These are phyloP conservation scores for Lasiommata megera DNA, from an alignment of 2,888 invertebrate species.

Conservation along the genomic window DNA sequence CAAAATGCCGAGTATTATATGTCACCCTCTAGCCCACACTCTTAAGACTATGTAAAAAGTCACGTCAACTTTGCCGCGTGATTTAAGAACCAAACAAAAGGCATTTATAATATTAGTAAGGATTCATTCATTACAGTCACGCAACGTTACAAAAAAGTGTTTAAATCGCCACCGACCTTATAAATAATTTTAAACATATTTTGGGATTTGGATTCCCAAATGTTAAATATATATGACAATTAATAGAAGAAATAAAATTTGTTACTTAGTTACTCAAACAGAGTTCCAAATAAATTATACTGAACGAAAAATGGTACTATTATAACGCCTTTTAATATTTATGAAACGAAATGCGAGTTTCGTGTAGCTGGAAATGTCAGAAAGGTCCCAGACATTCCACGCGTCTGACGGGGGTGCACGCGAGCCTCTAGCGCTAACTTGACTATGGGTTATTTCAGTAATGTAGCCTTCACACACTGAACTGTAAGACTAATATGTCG, in stretches of 20 bases:
- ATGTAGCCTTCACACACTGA: slow-evolving; percentile 1
- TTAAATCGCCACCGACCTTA: too few species aligned
- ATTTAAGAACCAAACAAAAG: too few species aligned
- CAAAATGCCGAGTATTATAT: too few species aligned
- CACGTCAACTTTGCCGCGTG: too few species aligned
- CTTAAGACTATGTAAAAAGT: too few species aligned
- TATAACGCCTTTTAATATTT: slow-evolving; percentile 10
- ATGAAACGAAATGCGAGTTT: slow-evolving; percentile 17
- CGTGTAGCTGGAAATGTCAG: slow-evolving; percentile 24
- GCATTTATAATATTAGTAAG: too few species aligned
- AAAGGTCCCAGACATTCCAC: slow-evolving; percentile 32
- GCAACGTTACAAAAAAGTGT: not conserved
- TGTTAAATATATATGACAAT: too few species aligned
- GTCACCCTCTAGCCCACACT: too few species aligned
- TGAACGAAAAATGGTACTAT: slow-evolving; percentile 2
- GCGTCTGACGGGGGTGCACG: slow-evolving; percentile 34
- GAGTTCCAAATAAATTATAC: not conserved
- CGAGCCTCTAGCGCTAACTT: slow-evolving; percentile 14
- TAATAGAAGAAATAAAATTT: not conserved
- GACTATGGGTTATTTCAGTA: not conserved
- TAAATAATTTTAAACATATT: too few species aligned
- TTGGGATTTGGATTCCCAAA: too few species aligned
- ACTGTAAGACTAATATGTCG: not conserved
- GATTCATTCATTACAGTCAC: not conserved
- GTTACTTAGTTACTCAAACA: too few species aligned